A percentile compares a stretch with the other conserved stretches of the same genome.
These are phyloP conservation scores for Crypturellus undulatus DNA, from an alignment of 2,113 vertebrate species.

Conservation along the genomic window DNA sequence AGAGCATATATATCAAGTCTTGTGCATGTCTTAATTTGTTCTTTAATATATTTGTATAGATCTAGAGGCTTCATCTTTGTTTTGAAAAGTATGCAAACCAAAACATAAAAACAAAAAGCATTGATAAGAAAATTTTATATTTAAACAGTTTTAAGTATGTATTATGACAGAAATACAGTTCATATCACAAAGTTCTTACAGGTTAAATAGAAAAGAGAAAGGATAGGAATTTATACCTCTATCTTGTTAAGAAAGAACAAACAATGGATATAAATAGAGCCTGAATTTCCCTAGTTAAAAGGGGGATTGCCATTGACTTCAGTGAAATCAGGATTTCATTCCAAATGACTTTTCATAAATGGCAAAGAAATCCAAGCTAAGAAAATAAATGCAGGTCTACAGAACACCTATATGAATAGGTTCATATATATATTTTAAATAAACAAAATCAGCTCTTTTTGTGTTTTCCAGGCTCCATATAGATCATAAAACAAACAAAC, in stretches of 20 bases:
- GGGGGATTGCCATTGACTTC: not conserved
- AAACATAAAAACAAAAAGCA: not conserved
- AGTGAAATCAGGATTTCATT: not conserved
- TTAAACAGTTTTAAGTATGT: not conserved
- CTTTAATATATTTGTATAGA: not conserved
- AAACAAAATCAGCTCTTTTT: not conserved
- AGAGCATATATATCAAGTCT: not conserved
- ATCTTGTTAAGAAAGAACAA: not conserved
- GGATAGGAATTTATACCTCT: fast-evolving
- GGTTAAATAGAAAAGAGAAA: not conserved
- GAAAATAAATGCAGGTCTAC: not conserved
- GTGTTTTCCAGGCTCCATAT: not conserved
- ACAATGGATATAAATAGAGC: not conserved
- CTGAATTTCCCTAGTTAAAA: not conserved
- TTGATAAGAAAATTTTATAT: not conserved
- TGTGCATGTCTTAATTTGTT: not conserved
- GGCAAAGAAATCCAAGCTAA: not conserved
- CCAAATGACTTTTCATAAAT: not conserved
- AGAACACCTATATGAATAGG: not conserved
- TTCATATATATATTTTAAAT: no score
- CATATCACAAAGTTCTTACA: not conserved
- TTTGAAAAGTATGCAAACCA: not conserved
- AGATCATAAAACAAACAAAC: not conserved
- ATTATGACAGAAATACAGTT: not conserved
- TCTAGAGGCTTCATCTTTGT: not conserved